Conservation (phyloP, 2,888 invertebrate genomes). For the Synergus gifuensis region DNA sequence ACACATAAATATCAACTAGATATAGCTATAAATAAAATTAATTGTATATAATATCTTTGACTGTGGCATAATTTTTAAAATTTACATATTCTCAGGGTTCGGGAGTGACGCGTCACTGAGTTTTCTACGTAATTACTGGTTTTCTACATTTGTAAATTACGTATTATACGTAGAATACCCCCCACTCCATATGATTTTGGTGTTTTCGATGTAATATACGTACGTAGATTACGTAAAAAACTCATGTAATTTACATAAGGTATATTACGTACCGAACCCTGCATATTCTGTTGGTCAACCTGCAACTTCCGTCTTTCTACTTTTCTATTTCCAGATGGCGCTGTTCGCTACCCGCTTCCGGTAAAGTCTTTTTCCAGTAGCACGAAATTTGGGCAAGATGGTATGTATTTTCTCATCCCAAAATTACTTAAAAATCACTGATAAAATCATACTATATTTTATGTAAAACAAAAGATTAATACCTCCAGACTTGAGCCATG, state of each 20-base stretch:
- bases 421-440: slow-evolving; percentile 64
- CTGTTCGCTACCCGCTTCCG: background rate
- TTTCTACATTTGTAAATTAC: no score
- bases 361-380: slow-evolving; percentile 32
- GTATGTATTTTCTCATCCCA: slow-evolving; percentile 71
- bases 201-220: no score
- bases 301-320: background rate
- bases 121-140: no score
- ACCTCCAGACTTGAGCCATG: background rate
- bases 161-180: no score
- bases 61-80: no score
- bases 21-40: background rate
- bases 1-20: background rate
- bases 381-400: slow-evolving; percentile 66
- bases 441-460: slow-evolving; percentile 46
- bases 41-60: background rate
- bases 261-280: no score
- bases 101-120: no score
- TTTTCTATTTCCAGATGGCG: background rate
- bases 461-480: slow-evolving; percentile 43
- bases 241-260: no score
- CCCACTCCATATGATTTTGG: no score
- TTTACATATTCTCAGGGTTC: no score
- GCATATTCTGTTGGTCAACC: background rate
- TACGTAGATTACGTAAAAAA: no score